These are phyloP conservation scores for Clupea harengus DNA, from an alignment of 2,113 vertebrate genomes.

Conservation along the genomic window DNA sequence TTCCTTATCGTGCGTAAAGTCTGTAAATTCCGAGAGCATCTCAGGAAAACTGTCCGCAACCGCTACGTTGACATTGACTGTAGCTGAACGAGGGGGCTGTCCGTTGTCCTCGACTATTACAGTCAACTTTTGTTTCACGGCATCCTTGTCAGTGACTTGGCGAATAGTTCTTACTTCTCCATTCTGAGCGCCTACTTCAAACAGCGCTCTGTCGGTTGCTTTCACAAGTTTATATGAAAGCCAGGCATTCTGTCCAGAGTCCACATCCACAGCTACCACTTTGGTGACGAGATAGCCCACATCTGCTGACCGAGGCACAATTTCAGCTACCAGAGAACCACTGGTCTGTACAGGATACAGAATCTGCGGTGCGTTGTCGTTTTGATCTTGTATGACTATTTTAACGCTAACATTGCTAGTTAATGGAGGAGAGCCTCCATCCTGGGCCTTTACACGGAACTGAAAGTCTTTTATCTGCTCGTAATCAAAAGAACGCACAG, in stretches of 20 bases:
- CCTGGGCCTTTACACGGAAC: conserved; percentile 60
- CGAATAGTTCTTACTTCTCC: conserved; percentile 41
- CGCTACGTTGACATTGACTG: conserved; percentile 39
- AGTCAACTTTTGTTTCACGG: conserved; percentile 43
- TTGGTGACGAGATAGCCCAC: conserved; percentile 45
- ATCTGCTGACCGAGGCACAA: conserved; percentile 42
- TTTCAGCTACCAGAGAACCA: conserved; percentile 34
- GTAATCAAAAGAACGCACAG: conserved; percentile 60
- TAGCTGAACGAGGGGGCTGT: conserved; percentile 45
- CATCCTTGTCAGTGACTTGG: conserved; percentile 42
- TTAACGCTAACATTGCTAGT: conserved; percentile 64
- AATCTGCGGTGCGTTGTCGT: conserved; percentile 55
- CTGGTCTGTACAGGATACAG: conserved; percentile 39
- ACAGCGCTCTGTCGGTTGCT: conserved; percentile 40
- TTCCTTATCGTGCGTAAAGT: conserved; percentile 35
- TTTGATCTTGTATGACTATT: conserved; percentile 66
- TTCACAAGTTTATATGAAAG: conserved; percentile 44
- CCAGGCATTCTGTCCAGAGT: conserved; percentile 48
- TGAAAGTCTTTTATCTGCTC: conserved; percentile 42
- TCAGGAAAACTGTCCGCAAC: conserved; percentile 43
- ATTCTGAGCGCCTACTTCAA: conserved; percentile 44
- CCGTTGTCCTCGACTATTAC: conserved; percentile 45
- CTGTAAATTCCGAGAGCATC: conserved; percentile 38
- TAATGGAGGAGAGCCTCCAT: conserved; percentile 62
- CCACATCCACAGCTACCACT: conserved; percentile 47